Evolutionary conservation across 2,113 vertebrate species (phyloP).

Genomic region (Geothlypis trichas): DNA sequence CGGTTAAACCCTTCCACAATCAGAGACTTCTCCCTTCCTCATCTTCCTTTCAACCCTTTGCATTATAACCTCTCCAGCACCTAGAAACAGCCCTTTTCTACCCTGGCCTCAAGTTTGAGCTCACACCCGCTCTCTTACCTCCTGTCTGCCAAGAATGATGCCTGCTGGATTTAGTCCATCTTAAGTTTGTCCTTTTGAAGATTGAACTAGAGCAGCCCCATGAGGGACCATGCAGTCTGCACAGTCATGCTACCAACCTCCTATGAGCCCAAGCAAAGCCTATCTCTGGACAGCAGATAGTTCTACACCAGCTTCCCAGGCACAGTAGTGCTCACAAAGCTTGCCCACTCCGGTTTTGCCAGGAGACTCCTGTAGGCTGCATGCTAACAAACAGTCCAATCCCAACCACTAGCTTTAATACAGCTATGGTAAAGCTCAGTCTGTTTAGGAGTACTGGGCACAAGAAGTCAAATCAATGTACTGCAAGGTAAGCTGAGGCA

Average conservation of each 20-base stretch:
- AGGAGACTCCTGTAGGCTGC: rapidly evolving
- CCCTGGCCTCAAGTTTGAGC: rapidly evolving
- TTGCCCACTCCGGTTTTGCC: not conserved
- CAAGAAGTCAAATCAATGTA: not conserved
- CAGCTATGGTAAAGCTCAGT: not conserved
- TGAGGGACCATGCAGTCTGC: not conserved
- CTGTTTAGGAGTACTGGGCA: not conserved
- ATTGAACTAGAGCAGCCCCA: not conserved
- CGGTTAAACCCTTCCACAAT: not conserved
- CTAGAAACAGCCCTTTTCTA: not conserved
- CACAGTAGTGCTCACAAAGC: not conserved
- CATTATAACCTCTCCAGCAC: not conserved
- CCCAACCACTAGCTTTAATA: not conserved
- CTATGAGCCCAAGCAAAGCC: not conserved
- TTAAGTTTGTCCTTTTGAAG: not conserved
- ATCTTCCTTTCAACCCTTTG: not conserved
- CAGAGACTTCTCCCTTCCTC: not conserved
- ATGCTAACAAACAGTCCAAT: not conserved
- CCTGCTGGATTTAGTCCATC: not conserved
- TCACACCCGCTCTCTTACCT: rapidly evolving
- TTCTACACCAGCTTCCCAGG: not conserved
- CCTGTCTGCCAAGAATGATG: not conserved
- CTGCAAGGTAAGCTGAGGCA: not conserved
- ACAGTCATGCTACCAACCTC: not conserved
- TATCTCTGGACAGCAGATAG: not conserved